phyloP scores from a whole-genome alignment of 1,140 invertebrate species.

The Periplaneta americana region DNA sequence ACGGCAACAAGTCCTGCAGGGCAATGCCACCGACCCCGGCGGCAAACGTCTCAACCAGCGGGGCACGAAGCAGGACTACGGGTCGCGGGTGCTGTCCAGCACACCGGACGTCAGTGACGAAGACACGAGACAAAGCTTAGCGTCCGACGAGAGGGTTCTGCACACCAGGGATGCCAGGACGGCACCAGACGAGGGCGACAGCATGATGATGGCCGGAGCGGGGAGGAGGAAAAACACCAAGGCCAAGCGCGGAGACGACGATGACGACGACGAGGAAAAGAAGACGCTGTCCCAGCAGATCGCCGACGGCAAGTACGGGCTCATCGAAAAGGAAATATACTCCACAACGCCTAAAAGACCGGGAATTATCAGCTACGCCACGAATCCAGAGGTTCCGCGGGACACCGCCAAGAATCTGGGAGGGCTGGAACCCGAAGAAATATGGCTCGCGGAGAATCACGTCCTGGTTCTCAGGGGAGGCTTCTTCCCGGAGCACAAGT shows the following conservation, averaged over 20 bases:
- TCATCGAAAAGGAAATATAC: conserved; percentile 81
- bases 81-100: neutral
- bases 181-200: conserved; percentile 24
- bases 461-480: conserved; percentile 77
- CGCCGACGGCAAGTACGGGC: conserved; percentile 80
- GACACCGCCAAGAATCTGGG: conserved; percentile 74
- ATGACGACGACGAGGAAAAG: conserved; percentile 50
- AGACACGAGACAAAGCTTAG: neutral
- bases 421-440: conserved; percentile 75
- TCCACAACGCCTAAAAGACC: conserved; percentile 57
- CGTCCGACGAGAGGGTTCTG: neutral
- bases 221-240: neutral
- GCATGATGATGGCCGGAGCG: neutral
- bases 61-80: neutral
- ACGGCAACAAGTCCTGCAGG: neutral
- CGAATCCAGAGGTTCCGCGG: conserved; percentile 69
- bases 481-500: conserved; percentile 43
- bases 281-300: conserved; percentile 81
- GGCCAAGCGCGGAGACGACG: neutral
- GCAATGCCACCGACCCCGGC: neutral
- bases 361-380: conserved; percentile 72
- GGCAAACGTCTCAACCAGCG: too few relatives aligned
- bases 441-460: conserved; percentile 86
- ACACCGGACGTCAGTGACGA: neutral
- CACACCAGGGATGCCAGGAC: neutral